phyloP scores from a whole-genome alignment of 2,888 invertebrate species.

The Isotomurus palustris region DNA sequence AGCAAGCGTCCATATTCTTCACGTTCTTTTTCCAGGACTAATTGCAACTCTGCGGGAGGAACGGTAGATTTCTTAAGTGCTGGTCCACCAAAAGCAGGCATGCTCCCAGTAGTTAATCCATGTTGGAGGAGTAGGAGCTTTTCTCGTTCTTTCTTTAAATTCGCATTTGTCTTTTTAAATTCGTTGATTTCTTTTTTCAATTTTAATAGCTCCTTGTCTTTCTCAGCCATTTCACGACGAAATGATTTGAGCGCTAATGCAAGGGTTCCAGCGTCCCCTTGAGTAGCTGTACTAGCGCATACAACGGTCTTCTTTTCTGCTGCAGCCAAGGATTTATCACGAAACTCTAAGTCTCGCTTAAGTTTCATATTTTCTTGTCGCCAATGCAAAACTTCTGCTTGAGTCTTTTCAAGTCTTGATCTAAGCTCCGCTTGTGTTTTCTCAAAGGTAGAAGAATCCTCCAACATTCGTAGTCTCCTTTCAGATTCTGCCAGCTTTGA shows the following conservation, averaged over 20 bases:
- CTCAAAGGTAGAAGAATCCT: background rate
- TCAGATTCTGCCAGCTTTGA: slow-evolving; percentile 5
- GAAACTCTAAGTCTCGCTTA: slow-evolving; percentile 19
- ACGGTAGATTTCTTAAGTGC: too few relatives aligned
- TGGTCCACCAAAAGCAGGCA: background rate
- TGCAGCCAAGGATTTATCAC: too few relatives aligned
- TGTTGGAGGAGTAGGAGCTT: slow-evolving; percentile 7
- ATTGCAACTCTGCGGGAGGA: background rate
- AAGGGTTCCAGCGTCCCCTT: slow-evolving; percentile 15
- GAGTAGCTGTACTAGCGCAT: background rate
- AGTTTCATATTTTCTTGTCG: slow-evolving; percentile 1
- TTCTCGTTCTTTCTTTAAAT: slow-evolving; percentile 20
- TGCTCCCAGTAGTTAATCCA: background rate
- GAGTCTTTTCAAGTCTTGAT: slow-evolving; percentile 1
- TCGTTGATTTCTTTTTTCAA: slow-evolving; percentile 18
- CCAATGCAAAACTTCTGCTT: slow-evolving; percentile 5
- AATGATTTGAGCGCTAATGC: slow-evolving; percentile 15
- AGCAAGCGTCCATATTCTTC: too few relatives aligned
- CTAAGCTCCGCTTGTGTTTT: background rate
- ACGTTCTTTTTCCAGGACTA: too few relatives aligned
- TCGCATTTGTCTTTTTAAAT: slow-evolving; percentile 13
- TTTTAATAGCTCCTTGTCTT: slow-evolving; percentile 19
- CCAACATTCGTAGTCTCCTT: background rate
- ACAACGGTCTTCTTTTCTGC: slow-evolving; percentile 3
- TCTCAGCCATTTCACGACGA: slow-evolving; percentile 16